Conservation (phyloP, 2,888 invertebrate species). For the Anagyrus pseudococci region DNA sequence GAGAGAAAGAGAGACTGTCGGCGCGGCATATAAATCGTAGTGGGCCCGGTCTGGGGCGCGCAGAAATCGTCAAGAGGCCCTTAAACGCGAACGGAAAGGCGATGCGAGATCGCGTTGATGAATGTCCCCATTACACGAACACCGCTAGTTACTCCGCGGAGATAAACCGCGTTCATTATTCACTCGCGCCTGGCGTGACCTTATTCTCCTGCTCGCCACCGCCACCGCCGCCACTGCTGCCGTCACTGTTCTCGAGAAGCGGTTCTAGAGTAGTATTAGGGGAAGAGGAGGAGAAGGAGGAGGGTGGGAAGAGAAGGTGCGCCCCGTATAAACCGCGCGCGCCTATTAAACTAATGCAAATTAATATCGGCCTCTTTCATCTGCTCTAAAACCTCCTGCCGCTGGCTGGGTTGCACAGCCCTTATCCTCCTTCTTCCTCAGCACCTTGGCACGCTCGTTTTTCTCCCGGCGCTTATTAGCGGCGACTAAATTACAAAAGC, state of each 20-base stretch:
- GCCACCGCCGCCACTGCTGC: not conserved
- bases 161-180: constrained; percentile 61
- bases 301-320: no score
- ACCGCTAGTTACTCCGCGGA: constrained; percentile 60
- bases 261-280: no score
- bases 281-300: no score
- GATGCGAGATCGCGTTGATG: constrained; percentile 59
- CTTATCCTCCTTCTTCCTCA: not conserved
- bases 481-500: constrained; percentile 26
- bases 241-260: no score
- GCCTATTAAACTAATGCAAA: constrained; percentile 55
- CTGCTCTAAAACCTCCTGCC: constrained; percentile 40
- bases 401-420: no score
- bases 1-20: no score
- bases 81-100: constrained; percentile 55
- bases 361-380: constrained; percentile 54
- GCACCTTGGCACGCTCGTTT: constrained; percentile 25
- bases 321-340: constrained; percentile 30
- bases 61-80: constrained; percentile 55
- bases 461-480: constrained; percentile 18
- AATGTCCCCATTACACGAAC: constrained; percentile 61
- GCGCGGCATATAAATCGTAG: not conserved
- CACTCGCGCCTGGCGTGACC: constrained; percentile 59
- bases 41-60: not conserved
- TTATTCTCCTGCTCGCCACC: constrained; percentile 51